Conservation (phyloP, 2,113 vertebrate species). For the Tylochromis polylepis region DNA sequence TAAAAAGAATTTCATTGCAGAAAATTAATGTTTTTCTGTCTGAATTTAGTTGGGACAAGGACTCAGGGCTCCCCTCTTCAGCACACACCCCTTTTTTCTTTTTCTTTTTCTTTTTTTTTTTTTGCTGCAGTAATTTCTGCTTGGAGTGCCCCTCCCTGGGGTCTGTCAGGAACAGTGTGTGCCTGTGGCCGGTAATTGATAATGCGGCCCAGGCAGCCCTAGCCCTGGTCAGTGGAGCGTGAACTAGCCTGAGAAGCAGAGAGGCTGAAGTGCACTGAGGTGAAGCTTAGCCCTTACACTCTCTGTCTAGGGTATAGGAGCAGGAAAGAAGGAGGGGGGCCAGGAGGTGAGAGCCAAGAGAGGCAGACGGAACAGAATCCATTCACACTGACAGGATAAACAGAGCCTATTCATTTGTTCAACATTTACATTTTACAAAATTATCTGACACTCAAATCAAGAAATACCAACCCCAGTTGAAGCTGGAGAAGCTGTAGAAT, state of each 20-base stretch:
- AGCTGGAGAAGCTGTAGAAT: background rate
- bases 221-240: conserved; percentile 63
- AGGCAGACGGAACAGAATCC: conserved; percentile 24
- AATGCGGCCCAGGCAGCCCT: conserved; percentile 62
- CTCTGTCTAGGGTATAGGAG: conserved; percentile 9
- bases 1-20: background rate
- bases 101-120: background rate
- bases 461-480: background rate
- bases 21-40: background rate
- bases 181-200: conserved; percentile 71
- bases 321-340: background rate
- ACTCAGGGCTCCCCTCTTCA: background rate
- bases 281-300: conserved; percentile 55
- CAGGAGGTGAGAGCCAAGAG: conserved; percentile 24
- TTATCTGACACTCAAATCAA: conserved; percentile 2
- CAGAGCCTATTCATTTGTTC: conserved; percentile 28
- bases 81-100: background rate
- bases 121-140: conserved; percentile 44
- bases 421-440: background rate
- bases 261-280: conserved; percentile 58
- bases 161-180: conserved; percentile 64
- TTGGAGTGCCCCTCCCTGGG: conserved; percentile 50
- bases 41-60: background rate
- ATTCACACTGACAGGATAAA: conserved; percentile 25
- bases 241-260: conserved; percentile 66